Evolutionary conservation across 2,113 vertebrate species (phyloP).

Genomic region (Oreotrochilus melanogaster): DNA sequence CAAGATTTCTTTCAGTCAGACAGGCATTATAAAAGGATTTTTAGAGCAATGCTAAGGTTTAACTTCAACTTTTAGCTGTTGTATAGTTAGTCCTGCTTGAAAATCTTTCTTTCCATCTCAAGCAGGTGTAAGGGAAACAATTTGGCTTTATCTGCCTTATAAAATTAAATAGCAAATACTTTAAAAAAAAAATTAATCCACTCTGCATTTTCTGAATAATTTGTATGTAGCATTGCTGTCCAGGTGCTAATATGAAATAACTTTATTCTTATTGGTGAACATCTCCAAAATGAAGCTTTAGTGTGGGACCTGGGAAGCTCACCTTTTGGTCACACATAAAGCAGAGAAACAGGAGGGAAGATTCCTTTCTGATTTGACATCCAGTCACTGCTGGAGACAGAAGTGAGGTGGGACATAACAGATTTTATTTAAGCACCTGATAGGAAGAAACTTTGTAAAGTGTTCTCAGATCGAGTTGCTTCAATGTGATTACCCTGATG

Average conservation of each 20-base stretch:
- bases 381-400: background rate
- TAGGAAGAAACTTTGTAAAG: background rate
- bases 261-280: background rate
- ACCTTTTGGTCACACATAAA: accelerated
- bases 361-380: background rate
- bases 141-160: background rate
- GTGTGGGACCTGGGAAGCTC: background rate
- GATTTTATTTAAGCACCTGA: background rate
- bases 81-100: background rate
- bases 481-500: background rate
- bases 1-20: background rate
- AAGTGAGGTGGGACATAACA: background rate
- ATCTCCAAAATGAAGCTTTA: background rate
- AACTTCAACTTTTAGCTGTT: background rate
- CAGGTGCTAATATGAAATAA: background rate
- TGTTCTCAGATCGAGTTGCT: background rate
- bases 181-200: background rate
- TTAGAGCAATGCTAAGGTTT: background rate
- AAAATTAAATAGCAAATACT: background rate
- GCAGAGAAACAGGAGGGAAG: background rate
- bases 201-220: background rate
- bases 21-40: background rate
- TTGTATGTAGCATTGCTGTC: background rate
- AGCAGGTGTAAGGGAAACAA: background rate
- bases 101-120: background rate